phyloP scores from a whole-genome alignment of 2,113 vertebrate genomes.

The Xiphophorus maculatus region DNA sequence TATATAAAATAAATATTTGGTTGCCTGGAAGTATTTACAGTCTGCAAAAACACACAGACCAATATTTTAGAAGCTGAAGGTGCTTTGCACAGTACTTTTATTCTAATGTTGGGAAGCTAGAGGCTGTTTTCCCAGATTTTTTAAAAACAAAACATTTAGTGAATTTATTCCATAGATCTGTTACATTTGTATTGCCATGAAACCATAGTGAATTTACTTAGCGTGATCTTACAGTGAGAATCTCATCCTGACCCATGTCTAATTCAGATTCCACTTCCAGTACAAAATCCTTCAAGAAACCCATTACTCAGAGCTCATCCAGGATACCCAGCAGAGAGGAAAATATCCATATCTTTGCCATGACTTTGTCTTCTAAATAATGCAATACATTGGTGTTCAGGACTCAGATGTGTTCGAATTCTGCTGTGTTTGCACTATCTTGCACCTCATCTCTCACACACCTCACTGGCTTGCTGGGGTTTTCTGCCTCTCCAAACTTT shows the following conservation, averaged over 20 bases:
- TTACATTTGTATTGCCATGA: neutral
- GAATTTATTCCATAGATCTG: neutral
- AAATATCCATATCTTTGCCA: constrained; percentile 74
- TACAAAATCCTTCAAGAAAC: constrained; percentile 14
- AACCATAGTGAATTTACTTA: neutral
- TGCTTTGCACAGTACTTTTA: neutral
- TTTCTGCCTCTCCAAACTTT: constrained; percentile 53
- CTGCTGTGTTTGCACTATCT: constrained; percentile 68
- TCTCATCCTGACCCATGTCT: neutral
- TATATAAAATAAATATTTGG: too few species aligned
- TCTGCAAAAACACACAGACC: too few species aligned
- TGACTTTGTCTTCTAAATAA: constrained; percentile 78
- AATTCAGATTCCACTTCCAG: neutral
- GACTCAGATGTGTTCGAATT: constrained; percentile 63
- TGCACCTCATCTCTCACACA: constrained; percentile 50
- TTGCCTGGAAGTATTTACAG: too few species aligned
- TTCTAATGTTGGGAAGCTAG: neutral
- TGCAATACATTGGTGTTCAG: constrained; percentile 73
- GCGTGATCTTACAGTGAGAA: neutral
- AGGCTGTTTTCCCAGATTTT: neutral
- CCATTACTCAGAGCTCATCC: constrained; percentile 32
- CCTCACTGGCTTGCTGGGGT: constrained; percentile 46
- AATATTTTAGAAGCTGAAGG: neutral
- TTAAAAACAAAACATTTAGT: neutral
- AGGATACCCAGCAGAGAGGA: constrained; percentile 71